phyloP scores from a whole-genome alignment of 2,797 vertebrate genomes.

The Enteromius thamalakanensis region DNA sequence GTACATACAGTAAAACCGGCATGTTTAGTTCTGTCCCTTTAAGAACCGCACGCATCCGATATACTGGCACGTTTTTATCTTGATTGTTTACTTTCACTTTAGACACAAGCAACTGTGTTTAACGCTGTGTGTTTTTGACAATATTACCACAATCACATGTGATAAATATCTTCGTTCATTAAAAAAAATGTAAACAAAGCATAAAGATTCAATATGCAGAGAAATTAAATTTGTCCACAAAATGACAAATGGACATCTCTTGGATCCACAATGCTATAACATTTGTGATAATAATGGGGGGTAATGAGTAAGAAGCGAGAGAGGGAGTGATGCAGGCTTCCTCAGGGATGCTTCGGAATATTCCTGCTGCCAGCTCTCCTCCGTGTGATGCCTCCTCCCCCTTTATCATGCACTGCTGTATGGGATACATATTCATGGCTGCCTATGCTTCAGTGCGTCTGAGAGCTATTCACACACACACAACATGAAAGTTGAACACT shows the following conservation, averaged over 20 bases:
- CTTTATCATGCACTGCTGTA: slow-evolving; percentile 8
- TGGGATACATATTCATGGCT: slow-evolving; percentile 41
- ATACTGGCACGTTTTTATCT: too few relatives aligned
- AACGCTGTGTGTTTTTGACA: too few relatives aligned
- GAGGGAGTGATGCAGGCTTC: slow-evolving; percentile 26
- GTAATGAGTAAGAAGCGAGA: slow-evolving; percentile 16
- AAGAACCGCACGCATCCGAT: too few relatives aligned
- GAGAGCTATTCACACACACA: slow-evolving; percentile 15
- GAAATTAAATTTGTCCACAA: not conserved
- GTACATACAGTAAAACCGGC: not conserved
- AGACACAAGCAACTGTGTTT: too few relatives aligned
- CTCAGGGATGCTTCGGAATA: slow-evolving; percentile 22
- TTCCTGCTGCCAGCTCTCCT: slow-evolving; percentile 28
- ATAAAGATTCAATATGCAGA: not conserved
- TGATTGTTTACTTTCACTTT: too few relatives aligned
- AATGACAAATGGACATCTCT: slow-evolving; percentile 26
- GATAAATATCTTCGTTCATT: too few relatives aligned
- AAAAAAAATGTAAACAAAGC: not conserved
- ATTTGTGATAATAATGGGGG: slow-evolving; percentile 38
- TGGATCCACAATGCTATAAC: slow-evolving; percentile 16
- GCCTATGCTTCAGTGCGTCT: slow-evolving; percentile 24
- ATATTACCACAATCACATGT: too few relatives aligned
- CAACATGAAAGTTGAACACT: slow-evolving; percentile 25
- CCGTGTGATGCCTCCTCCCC: not conserved
- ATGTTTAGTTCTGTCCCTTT: too few relatives aligned